Conservation (phyloP, 2,113 vertebrate species). For the Nansenia antarctica region DNA sequence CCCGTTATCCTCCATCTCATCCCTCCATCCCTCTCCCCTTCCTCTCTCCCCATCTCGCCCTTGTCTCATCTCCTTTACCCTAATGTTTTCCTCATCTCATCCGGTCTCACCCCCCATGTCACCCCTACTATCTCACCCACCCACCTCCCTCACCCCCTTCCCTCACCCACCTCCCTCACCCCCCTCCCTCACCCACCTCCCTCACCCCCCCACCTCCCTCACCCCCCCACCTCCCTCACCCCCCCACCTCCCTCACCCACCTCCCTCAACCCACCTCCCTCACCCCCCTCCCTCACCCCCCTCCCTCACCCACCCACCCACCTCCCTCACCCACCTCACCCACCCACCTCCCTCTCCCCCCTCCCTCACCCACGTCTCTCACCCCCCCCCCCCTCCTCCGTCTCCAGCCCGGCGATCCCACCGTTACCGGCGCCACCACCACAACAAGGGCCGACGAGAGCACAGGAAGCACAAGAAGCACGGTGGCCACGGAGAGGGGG, state of each 20-base stretch:
- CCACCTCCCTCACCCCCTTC: too few species aligned
- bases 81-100: conserved; percentile 1
- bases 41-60: background rate
- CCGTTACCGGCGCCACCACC: conserved; percentile 80
- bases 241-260: too few species aligned
- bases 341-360: background rate
- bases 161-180: background rate
- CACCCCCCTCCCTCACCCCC: background rate
- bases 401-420: conserved; percentile 85
- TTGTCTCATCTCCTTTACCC: conserved; percentile 4
- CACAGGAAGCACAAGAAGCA: conserved; percentile 87
- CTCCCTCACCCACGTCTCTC: background rate
- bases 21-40: background rate
- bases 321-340: conserved; percentile 13
- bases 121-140: too few species aligned
- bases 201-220: conserved; percentile 76
- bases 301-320: conserved; percentile 9
- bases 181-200: conserved; percentile 78
- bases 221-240: background rate
- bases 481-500: conserved; percentile 68
- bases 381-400: conserved; percentile 2
- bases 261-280: background rate
- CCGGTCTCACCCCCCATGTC: conserved; percentile 22
- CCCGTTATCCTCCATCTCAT: background rate
- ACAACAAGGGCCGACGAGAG: conserved; percentile 85